Conservation (phyloP, 2,113 vertebrate genomes). For the Prochilodus magdalenae region DNA sequence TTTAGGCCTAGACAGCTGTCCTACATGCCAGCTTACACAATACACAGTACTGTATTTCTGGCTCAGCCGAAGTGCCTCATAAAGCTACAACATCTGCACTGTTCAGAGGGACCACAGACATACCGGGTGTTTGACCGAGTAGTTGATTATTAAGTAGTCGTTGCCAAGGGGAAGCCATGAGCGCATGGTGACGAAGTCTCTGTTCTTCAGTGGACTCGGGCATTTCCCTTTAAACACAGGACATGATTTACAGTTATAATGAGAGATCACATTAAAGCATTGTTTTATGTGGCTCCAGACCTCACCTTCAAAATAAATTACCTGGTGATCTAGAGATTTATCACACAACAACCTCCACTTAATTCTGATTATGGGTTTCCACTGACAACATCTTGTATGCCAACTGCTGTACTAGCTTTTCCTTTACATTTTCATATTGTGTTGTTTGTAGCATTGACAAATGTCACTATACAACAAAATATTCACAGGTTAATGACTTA, state of each 20-base stretch:
- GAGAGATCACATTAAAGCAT: background rate
- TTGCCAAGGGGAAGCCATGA: conserved; percentile 88
- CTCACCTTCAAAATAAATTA: background rate
- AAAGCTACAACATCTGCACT: conserved; percentile 42
- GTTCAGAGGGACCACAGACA: conserved; percentile 48
- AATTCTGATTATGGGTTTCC: background rate
- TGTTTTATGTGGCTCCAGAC: background rate
- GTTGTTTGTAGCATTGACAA: too few relatives aligned
- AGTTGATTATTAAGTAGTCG: conserved; percentile 91
- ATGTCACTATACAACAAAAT: too few relatives aligned
- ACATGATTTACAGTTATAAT: background rate
- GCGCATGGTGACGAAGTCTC: conserved; percentile 87
- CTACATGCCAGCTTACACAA: conserved; percentile 49
- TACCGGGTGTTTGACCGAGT: conserved; percentile 88
- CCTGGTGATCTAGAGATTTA: background rate
- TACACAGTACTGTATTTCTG: conserved; percentile 26
- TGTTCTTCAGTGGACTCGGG: conserved; percentile 84
- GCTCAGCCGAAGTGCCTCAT: conserved; percentile 16
- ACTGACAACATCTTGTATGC: too few relatives aligned
- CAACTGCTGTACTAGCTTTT: too few relatives aligned
- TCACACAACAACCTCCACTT: background rate
- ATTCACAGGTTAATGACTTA: too few relatives aligned
- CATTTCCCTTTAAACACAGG: conserved; percentile 72
- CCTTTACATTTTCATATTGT: too few relatives aligned
- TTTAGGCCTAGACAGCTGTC: conserved; percentile 47